These are phyloP conservation scores for Lepidocyrtoides sp. DNA, from an alignment of 2,888 invertebrate genomes.

Conservation along the genomic window DNA sequence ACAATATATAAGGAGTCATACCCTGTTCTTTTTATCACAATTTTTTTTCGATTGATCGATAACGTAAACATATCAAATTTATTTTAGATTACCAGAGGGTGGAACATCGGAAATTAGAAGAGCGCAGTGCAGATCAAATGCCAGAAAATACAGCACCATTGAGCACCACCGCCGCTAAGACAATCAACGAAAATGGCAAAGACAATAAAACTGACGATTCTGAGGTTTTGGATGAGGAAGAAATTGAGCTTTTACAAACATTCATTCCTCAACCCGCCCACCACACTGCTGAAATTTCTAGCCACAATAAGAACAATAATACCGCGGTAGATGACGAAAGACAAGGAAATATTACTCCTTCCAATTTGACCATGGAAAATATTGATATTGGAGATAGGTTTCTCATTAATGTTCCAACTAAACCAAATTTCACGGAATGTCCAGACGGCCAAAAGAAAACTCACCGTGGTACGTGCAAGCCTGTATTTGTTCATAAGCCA, in stretches of 20 bases:
- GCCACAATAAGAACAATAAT: neutral
- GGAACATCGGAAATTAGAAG: conserved; percentile 40
- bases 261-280: neutral
- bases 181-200: neutral
- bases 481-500: conserved; percentile 48
- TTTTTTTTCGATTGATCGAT: no score
- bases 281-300: neutral
- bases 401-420: conserved; percentile 60
- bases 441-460: conserved; percentile 67
- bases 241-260: conserved; percentile 23
- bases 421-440: conserved; percentile 48
- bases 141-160: neutral
- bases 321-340: neutral
- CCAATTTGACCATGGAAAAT: conserved; percentile 20
- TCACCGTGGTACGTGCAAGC: conserved; percentile 68
- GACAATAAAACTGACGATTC: neutral
- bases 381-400: conserved; percentile 43
- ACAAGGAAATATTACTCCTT: neutral
- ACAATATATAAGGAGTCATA: no score
- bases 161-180: neutral
- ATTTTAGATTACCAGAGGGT: neutral
- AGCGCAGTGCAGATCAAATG: conserved; percentile 46
- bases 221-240: conserved; percentile 37
- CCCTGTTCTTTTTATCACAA: no score
- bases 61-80: no score